Evolutionary conservation across 92 coral and sea anemone species (phyloP).

Genomic region (Ricordea florida): DNA sequence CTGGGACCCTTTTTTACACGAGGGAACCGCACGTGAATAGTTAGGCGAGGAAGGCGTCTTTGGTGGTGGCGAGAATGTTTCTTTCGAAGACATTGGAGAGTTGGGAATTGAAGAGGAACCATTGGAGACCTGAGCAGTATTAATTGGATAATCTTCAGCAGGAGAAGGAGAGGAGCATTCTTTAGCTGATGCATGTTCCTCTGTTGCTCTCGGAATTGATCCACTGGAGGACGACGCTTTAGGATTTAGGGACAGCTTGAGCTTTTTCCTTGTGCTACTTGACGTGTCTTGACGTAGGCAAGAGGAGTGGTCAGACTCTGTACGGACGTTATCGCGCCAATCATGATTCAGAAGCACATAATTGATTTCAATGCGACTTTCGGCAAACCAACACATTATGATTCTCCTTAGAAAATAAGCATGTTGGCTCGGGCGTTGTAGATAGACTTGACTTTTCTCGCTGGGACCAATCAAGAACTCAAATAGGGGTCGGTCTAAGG

Average conservation of each 20-base stretch:
- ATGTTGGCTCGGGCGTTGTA: conserved; percentile 30
- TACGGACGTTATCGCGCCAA: conserved; percentile 10
- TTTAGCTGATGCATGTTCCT: conserved; percentile 2
- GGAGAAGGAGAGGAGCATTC: background rate
- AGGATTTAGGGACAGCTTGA: background rate
- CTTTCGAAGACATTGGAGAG: conserved; percentile 5
- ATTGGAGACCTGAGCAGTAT: background rate
- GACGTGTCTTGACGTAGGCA: background rate
- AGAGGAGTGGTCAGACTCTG: background rate
- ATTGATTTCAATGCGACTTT: conserved; percentile 6
- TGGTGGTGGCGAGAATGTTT: background rate
- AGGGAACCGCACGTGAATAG: background rate
- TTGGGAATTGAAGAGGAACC: background rate
- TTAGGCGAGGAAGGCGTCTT: conserved; percentile 14
- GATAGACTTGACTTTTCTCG: conserved; percentile 13
- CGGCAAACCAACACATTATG: conserved; percentile 46
- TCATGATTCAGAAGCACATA: conserved; percentile 5
- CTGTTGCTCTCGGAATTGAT: background rate
- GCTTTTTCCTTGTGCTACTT: background rate
- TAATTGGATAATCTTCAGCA: background rate
- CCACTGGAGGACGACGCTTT: background rate
- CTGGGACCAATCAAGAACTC: conserved; percentile 21
- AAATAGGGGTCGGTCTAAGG: conserved; percentile 14
- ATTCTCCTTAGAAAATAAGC: background rate
- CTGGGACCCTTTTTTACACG: background rate